phyloP scores from a whole-genome alignment of 1,140 invertebrate genomes.

The Drosophila malerkotliana region DNA sequence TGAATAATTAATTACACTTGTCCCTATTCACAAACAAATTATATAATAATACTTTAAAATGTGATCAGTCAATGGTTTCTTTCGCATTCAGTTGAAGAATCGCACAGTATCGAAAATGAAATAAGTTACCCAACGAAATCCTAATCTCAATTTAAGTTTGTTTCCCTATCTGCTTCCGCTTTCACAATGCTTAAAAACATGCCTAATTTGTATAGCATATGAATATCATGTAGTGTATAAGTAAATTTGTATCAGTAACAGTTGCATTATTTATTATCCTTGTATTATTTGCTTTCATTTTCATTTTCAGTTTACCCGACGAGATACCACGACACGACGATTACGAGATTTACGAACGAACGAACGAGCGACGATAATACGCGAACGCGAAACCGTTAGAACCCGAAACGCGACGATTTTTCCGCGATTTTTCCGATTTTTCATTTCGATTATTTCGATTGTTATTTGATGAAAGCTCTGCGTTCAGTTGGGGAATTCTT shows the following conservation, averaged over 20 bases:
- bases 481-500: constrained; percentile 44
- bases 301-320: constrained; percentile 59
- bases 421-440: constrained; percentile 17
- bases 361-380: constrained; percentile 82
- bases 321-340: constrained; percentile 53
- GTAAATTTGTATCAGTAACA: constrained; percentile 76
- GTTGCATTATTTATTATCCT: constrained; percentile 63
- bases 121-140: constrained; percentile 63
- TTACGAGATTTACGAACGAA: constrained; percentile 65
- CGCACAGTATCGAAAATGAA: constrained; percentile 41
- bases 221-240: constrained; percentile 69
- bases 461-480: constrained; percentile 52
- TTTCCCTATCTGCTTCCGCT: constrained; percentile 13
- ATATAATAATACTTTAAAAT: constrained; percentile 80
- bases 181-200: constrained; percentile 39
- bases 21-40: constrained; percentile 69
- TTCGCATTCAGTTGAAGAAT: constrained; percentile 60
- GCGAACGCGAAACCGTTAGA: constrained; percentile 83
- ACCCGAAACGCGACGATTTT: constrained; percentile 77
- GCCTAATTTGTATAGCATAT: constrained; percentile 64
- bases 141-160: constrained; percentile 58
- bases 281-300: constrained; percentile 62
- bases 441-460: constrained; percentile 11
- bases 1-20: constrained; percentile 59
- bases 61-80: constrained; percentile 77